phyloP scores from a whole-genome alignment of 2,888 invertebrate genomes.

The Callyntrura guangdongensis region DNA sequence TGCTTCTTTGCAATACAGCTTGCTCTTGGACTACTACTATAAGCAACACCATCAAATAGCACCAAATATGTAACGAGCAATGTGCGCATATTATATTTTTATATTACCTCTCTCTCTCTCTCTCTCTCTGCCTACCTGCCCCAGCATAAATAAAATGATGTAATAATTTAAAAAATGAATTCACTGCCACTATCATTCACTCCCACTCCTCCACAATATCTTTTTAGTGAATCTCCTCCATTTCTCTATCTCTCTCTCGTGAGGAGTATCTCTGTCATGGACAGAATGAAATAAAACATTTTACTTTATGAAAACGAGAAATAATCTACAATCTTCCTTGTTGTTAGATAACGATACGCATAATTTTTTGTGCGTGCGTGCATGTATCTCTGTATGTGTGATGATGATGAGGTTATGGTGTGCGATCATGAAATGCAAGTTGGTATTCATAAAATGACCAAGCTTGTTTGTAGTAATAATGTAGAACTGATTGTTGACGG shows the following conservation, averaged over 20 bases:
- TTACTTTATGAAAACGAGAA: too few species aligned
- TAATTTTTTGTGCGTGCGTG: not conserved
- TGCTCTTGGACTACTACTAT: not conserved
- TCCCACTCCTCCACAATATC: slow-evolving; percentile 71
- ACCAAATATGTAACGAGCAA: slow-evolving; percentile 32
- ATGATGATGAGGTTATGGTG: too few species aligned
- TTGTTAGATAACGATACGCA: not conserved
- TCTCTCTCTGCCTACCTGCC: too few species aligned
- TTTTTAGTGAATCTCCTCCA: too few species aligned
- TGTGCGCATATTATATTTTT: too few species aligned
- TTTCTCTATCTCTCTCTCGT: not conserved
- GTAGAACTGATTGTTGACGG: slow-evolving; percentile 57
- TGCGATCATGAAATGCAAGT: too few species aligned
- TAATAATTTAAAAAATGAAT: slow-evolving; percentile 29
- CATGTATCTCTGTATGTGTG: too few species aligned
- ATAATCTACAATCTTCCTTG: not conserved
- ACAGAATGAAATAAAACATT: slow-evolving; percentile 2
- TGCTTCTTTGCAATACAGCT: not conserved
- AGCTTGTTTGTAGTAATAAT: slow-evolving; percentile 67
- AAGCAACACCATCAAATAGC: not conserved
- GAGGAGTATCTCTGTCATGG: not conserved
- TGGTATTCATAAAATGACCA: slow-evolving; percentile 46
- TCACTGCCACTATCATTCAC: slow-evolving; percentile 49
- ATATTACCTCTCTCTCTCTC: too few species aligned
- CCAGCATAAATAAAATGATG: slow-evolving; percentile 58